phyloP scores from a whole-genome alignment of 2,797 vertebrate species.

The Gymnothorax javanicus region DNA sequence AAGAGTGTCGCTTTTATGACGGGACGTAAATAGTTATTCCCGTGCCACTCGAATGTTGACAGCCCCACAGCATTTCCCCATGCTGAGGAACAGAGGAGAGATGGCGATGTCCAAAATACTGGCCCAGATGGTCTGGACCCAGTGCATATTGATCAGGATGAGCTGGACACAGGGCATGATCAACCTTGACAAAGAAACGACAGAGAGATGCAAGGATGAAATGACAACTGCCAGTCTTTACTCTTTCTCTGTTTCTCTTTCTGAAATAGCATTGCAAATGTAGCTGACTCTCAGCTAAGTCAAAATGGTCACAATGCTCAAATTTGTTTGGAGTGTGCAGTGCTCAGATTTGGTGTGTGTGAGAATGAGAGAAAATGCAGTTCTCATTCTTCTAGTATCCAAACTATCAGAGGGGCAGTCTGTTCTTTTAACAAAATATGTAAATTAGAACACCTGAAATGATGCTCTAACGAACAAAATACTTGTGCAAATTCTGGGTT shows the following conservation, averaged over 20 bases:
- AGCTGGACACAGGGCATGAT: constrained; percentile 67
- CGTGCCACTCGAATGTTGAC: constrained; percentile 66
- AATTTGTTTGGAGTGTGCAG: neutral
- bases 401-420: neutral
- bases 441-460: neutral
- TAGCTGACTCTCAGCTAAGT: neutral
- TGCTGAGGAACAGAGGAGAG: constrained; percentile 63
- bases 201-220: neutral
- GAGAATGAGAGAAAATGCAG: neutral
- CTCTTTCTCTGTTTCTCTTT: neutral
- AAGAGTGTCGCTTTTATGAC: neutral
- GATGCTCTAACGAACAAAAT: neutral
- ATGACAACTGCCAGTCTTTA: neutral
- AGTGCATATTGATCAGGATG: constrained; percentile 59
- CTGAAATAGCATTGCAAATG: neutral
- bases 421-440: neutral
- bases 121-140: constrained; percentile 70
- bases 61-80: constrained; percentile 64
- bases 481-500: neutral
- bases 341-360: neutral
- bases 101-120: constrained; percentile 62
- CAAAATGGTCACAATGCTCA: neutral
- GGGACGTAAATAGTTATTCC: constrained; percentile 57
- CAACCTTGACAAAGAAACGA: constrained; percentile 60
- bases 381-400: neutral